Percentiles rank a stretch among this genome's conserved stretches.
Conservation (phyloP, 1,140 invertebrate species). For the Lordiphosa clarofinis region DNA sequence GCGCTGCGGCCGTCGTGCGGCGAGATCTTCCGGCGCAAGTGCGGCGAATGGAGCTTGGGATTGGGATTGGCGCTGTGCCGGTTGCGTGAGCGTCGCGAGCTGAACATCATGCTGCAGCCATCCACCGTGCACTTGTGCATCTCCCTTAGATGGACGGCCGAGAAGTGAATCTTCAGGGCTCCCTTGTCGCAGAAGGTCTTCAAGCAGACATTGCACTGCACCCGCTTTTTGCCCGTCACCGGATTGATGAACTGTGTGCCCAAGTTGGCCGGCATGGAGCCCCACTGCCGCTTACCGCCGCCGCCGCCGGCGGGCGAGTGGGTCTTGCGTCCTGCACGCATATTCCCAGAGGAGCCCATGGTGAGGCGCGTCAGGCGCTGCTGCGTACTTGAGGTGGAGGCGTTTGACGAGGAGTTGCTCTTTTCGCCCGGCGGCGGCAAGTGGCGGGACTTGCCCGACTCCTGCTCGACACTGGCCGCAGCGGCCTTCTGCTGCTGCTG, state of each 20-base stretch:
- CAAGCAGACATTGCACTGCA: constrained; percentile 98
- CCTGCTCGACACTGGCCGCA: neutral
- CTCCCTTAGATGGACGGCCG: constrained; percentile 98
- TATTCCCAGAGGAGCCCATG: constrained; percentile 10
- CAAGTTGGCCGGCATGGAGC: constrained; percentile 90
- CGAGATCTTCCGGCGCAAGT: constrained; percentile 93
- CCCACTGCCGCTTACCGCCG: constrained; percentile 90
- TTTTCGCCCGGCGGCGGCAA: constrained; percentile 21
- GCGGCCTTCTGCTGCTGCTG: constrained; percentile 18
- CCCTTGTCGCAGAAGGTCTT: constrained; percentile 99
- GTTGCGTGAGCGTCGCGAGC: constrained; percentile 95
- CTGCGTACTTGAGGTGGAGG: constrained; percentile 13
- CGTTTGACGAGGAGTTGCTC: constrained; percentile 36
- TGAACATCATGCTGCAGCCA: constrained; percentile 99
- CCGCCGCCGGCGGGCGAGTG: constrained; percentile 87
- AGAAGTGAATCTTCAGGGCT: constrained; percentile 99
- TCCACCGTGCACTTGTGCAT: constrained; percentile 99
- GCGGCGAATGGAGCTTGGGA: constrained; percentile 98
- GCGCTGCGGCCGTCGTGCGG: constrained; percentile 94
- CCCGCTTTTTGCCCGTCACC: constrained; percentile 95
- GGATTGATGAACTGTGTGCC: constrained; percentile 95
- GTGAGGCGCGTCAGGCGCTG: constrained; percentile 50
- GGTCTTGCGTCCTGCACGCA: constrained; percentile 83
- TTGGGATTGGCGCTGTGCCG: constrained; percentile 99
- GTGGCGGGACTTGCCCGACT: constrained; percentile 3